A percentile compares a stretch with the other conserved stretches of the same genome.
Conservation (phyloP, 1,140 invertebrate species). For the Caenorhabditis tropicalis region DNA sequence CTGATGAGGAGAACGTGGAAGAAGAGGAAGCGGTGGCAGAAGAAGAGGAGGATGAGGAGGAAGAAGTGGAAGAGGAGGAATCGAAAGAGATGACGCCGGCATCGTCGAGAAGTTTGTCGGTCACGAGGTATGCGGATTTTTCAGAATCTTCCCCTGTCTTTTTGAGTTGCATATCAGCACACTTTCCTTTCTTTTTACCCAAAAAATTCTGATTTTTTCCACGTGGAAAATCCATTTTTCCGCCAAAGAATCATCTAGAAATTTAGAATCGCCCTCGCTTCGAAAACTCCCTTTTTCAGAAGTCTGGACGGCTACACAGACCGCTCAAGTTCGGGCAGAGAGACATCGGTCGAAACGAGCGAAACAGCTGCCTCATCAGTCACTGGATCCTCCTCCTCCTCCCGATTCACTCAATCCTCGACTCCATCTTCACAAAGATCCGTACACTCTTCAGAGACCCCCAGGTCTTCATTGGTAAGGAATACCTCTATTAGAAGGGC, state of each 20-base stretch:
- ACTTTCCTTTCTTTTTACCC: too few relatives aligned
- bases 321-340: neutral
- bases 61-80: neutral
- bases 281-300: neutral
- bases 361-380: neutral
- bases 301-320: conserved; percentile 27
- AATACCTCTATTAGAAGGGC: neutral
- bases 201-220: too few relatives aligned
- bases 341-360: neutral
- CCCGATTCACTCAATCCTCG: neutral
- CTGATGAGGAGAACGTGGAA: neutral
- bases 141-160: neutral
- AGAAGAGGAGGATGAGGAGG: neutral
- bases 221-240: too few relatives aligned
- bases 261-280: too few relatives aligned
- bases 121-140: conserved; percentile 11
- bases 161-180: too few relatives aligned
- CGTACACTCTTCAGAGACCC: neutral
- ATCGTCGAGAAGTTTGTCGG: conserved; percentile 3
- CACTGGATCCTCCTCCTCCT: neutral
- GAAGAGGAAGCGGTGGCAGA: neutral
- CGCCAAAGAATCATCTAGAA: too few relatives aligned
- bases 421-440: conserved; percentile 1
- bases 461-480: conserved; percentile 15
- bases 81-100: neutral